Conservation (phyloP, 2,113 vertebrate species). For the Falco punctatus region DNA sequence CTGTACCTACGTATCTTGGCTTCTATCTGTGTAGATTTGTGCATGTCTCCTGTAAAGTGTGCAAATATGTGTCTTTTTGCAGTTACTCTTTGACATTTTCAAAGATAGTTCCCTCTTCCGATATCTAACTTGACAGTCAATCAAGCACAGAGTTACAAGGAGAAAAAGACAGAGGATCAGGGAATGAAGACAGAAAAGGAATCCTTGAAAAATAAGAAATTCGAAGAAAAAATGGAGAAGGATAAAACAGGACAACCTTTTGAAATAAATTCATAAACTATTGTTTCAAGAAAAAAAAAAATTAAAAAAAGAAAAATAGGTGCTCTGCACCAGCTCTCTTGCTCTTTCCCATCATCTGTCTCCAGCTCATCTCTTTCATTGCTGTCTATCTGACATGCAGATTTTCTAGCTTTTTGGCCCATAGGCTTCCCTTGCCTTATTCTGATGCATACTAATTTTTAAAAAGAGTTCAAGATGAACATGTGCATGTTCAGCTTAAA, state of each 20-base stretch:
- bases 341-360: background rate
- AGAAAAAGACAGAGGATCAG: background rate
- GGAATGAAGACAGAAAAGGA: background rate
- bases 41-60: conserved; percentile 33
- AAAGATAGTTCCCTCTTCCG: conserved; percentile 10
- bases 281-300: background rate
- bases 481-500: background rate
- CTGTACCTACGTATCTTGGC: background rate
- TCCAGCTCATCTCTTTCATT: background rate
- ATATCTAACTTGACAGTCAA: conserved; percentile 20
- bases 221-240: background rate
- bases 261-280: background rate
- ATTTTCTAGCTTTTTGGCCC: background rate
- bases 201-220: background rate
- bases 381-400: background rate
- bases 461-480: background rate
- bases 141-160: background rate
- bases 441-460: background rate
- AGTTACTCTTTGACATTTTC: conserved; percentile 55
- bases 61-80: conserved; percentile 36
- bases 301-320: background rate
- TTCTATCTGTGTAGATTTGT: background rate
- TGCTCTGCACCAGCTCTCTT: background rate
- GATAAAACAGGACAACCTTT: background rate
- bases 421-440: background rate